Evolutionary conservation across 1,140 invertebrate species (phyloP).

Genomic region (Euura saliciscinereae): DNA sequence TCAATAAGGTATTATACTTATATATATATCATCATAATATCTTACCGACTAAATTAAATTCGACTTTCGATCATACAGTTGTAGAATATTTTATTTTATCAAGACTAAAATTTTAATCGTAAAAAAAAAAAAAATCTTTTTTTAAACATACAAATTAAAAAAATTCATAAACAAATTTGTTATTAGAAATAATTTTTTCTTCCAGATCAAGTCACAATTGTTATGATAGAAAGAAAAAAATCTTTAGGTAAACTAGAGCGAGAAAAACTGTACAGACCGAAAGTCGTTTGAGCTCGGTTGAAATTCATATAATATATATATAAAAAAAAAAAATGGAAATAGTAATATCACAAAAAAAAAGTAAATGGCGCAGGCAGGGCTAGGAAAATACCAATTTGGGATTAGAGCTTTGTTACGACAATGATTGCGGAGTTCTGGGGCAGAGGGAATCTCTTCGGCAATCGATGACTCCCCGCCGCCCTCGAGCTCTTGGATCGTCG

Average conservation of each 20-base stretch:
- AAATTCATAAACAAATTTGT: too few relatives aligned
- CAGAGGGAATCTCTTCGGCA: too few relatives aligned
- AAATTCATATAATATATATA: neutral
- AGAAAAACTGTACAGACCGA: too few relatives aligned
- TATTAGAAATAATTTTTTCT: neutral
- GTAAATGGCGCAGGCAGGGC: slow-evolving; percentile 44
- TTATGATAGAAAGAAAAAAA: neutral
- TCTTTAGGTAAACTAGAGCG: too few relatives aligned
- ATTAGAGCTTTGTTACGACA: slow-evolving; percentile 37
- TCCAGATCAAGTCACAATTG: neutral
- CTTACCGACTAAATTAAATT: neutral
- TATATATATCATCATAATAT: too few relatives aligned
- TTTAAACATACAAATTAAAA: neutral
- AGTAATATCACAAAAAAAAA: slow-evolving; percentile 54
- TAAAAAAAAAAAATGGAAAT: slow-evolving; percentile 37
- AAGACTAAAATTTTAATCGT: too few relatives aligned
- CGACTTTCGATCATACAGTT: neutral
- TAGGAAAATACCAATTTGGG: slow-evolving; percentile 47
- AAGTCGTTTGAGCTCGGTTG: neutral
- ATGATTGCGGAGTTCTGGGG: slow-evolving; percentile 32
- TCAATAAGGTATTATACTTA: too few relatives aligned
- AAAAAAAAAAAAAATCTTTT: neutral
- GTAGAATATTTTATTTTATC: neutral
- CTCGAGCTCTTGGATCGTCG: too few relatives aligned
- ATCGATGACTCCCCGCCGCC: slow-evolving; percentile 17